These are phyloP conservation scores for Lethocerus indicus DNA, from an alignment of 1,140 invertebrate species.

Conservation along the genomic window DNA sequence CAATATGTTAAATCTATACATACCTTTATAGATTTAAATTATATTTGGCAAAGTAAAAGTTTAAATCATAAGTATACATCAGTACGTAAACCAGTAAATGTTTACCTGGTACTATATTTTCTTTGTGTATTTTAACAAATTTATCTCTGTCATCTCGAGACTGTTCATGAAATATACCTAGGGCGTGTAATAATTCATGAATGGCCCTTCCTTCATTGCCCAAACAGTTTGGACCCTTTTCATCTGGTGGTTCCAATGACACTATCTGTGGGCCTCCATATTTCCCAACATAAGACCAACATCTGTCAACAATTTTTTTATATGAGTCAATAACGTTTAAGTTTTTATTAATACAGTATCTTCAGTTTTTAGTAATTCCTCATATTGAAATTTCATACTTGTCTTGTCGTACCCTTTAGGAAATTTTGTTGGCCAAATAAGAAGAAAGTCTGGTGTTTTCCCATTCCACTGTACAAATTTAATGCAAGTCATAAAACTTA, in stretches of 20 bases:
- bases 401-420: slow-evolving; percentile 34
- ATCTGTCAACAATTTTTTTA: too few species aligned
- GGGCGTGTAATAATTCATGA: slow-evolving; percentile 47
- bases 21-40: too few species aligned
- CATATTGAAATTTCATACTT: too few species aligned
- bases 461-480: slow-evolving; percentile 43
- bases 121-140: slow-evolving; percentile 34
- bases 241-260: slow-evolving; percentile 41
- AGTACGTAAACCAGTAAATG: too few species aligned
- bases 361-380: too few species aligned
- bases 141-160: slow-evolving; percentile 39
- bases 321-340: too few species aligned
- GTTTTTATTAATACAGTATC: too few species aligned
- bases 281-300: slow-evolving; percentile 47
- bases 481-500: slow-evolving; percentile 43
- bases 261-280: slow-evolving; percentile 46
- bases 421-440: slow-evolving; percentile 45
- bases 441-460: slow-evolving; percentile 35
- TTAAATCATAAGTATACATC: too few species aligned
- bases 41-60: too few species aligned
- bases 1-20: neutral
- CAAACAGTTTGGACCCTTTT: slow-evolving; percentile 35
- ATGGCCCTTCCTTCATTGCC: slow-evolving; percentile 38
- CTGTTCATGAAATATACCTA: slow-evolving; percentile 48
- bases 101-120: slow-evolving; percentile 35